phyloP scores from a whole-genome alignment of 2,888 invertebrate species.

The Melipona beecheii region DNA sequence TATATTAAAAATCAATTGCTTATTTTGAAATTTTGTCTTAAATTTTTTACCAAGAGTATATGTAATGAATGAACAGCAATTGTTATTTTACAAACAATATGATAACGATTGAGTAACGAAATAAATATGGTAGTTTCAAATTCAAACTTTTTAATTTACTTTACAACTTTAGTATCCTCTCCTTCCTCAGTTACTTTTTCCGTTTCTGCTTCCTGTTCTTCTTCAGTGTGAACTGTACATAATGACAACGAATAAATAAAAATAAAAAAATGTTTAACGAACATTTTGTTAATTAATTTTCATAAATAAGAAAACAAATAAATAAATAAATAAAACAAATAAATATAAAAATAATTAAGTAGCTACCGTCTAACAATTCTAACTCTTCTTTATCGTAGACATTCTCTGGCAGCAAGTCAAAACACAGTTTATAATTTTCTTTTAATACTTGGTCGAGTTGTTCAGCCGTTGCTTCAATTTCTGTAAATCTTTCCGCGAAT shows the following conservation, averaged over 20 bases:
- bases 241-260: background rate
- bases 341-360: too few species aligned
- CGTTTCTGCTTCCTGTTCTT: conserved; percentile 4
- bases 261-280: background rate
- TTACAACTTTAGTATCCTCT: background rate
- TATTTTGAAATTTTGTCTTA: too few species aligned
- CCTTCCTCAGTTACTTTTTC: conserved; percentile 5
- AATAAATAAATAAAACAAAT: too few species aligned
- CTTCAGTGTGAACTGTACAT: background rate
- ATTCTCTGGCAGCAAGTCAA: conserved; percentile 86
- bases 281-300: background rate
- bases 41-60: background rate
- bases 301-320: background rate
- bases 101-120: background rate
- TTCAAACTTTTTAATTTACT: background rate
- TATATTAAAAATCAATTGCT: too few species aligned
- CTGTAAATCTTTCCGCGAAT: conserved; percentile 85
- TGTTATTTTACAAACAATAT: background rate
- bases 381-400: conserved; percentile 64
- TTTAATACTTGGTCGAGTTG: conserved; percentile 87
- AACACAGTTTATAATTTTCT: conserved; percentile 89
- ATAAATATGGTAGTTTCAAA: background rate
- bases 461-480: conserved; percentile 85
- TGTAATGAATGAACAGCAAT: background rate
- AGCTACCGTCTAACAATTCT: conserved; percentile 15